Conservation (phyloP, 2,113 vertebrate genomes). For the Cynocephalus volans region DNA sequence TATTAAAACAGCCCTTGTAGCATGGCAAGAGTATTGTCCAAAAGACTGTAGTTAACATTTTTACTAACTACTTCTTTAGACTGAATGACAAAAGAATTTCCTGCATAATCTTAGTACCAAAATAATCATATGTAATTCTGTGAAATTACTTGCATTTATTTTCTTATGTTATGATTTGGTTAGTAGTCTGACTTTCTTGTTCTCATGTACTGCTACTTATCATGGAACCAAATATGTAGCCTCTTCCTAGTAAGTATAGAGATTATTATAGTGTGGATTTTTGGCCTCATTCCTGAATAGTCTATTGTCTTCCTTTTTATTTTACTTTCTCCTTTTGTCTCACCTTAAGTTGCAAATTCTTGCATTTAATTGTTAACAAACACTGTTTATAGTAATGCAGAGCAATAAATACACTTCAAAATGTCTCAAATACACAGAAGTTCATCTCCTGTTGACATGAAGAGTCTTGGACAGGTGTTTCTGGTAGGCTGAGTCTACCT, state of each 20-base stretch:
- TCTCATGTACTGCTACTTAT: neutral
- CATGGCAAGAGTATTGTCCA: neutral
- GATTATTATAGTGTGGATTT: neutral
- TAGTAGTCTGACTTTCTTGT: neutral
- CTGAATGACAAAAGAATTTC: neutral
- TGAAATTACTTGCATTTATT: neutral
- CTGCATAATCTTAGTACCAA: neutral
- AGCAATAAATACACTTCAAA: neutral
- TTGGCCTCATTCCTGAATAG: neutral
- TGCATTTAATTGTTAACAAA: neutral
- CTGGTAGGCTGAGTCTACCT: neutral
- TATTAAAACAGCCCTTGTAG: neutral
- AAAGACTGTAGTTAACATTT: neutral
- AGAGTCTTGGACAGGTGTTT: neutral
- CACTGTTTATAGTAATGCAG: neutral
- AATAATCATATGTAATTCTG: neutral
- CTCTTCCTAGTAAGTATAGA: neutral
- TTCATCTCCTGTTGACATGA: neutral
- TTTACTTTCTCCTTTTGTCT: neutral
- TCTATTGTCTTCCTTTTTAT: neutral
- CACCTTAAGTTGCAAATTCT: neutral
- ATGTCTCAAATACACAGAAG: neutral
- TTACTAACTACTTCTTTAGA: neutral
- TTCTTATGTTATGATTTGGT: neutral
- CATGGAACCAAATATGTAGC: neutral